These are phyloP conservation scores for Orchestes rusci DNA, from an alignment of 2,888 invertebrate species.

Conservation along the genomic window DNA sequence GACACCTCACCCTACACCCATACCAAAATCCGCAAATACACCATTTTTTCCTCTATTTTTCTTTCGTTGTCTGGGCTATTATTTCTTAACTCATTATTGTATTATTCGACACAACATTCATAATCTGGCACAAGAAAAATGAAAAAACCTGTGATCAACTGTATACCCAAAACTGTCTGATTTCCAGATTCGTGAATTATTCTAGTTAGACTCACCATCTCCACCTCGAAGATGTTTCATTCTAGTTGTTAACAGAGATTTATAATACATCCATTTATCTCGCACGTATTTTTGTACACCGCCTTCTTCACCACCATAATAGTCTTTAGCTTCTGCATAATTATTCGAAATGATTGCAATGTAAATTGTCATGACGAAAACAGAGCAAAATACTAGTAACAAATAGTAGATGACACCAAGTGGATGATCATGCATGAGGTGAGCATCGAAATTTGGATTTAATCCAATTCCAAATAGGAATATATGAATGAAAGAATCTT, in stretches of 20 bases:
- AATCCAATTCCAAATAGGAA: conserved; percentile 27
- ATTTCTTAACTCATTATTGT: no score
- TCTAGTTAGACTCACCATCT: no score
- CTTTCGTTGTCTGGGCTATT: no score
- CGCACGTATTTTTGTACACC: conserved; percentile 26
- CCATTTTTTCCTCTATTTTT: no score
- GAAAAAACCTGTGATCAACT: no score
- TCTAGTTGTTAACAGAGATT: conserved; percentile 21
- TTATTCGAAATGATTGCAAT: conserved; percentile 29
- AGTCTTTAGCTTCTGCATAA: conserved; percentile 29
- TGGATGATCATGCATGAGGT: conserved; percentile 13
- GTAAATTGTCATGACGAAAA: conserved; percentile 27
- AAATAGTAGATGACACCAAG: conserved; percentile 26
- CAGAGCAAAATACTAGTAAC: conserved; percentile 25
- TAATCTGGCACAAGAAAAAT: no score
- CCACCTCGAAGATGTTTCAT: conserved; percentile 19
- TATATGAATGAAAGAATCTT: conserved; percentile 23
- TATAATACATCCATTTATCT: conserved; percentile 27
- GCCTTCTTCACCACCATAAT: conserved; percentile 25
- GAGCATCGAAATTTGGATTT: conserved; percentile 20
- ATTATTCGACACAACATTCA: no score
- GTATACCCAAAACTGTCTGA: no score
- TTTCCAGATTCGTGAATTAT: no score
- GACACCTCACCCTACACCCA: no score
- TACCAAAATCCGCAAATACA: no score